These are phyloP conservation scores for Cyrtonyx montezumae DNA, from an alignment of 2,113 vertebrate genomes.

Conservation along the genomic window DNA sequence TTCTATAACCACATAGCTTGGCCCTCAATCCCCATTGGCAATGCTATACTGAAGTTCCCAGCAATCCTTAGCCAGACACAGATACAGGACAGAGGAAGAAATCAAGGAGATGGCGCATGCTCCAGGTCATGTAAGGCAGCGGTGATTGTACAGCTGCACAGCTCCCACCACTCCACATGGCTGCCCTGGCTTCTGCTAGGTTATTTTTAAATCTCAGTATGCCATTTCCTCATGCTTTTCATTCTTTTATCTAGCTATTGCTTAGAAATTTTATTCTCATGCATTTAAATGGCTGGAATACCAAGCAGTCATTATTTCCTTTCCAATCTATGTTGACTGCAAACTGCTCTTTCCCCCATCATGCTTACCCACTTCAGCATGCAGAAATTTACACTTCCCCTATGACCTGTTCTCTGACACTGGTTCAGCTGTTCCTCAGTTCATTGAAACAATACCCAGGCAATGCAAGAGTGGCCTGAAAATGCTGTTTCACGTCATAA, in stretches of 20 bases:
- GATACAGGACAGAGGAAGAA: background rate
- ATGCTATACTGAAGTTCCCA: background rate
- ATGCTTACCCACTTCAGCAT: background rate
- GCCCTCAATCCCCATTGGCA: background rate
- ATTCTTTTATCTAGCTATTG: constrained; percentile 10
- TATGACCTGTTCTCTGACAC: background rate
- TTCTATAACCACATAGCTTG: constrained; percentile 4
- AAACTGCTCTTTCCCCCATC: background rate
- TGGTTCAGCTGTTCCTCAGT: background rate
- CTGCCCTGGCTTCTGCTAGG: background rate
- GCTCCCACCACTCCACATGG: constrained; percentile 1
- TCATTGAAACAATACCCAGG: background rate
- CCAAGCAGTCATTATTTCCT: constrained; percentile 9
- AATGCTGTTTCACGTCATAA: background rate
- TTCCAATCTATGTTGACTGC: background rate
- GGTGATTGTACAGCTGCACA: background rate
- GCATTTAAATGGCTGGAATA: constrained; percentile 47
- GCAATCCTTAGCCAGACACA: background rate
- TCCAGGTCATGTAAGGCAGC: constrained; percentile 18
- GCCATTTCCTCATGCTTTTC: constrained; percentile 60
- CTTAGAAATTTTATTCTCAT: constrained; percentile 46
- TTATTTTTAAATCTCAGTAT: constrained; percentile 59
- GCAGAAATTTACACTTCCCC: background rate
- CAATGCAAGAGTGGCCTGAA: background rate
- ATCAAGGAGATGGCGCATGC: rapidly evolving